Evolutionary conservation across 1,140 invertebrate species (phyloP), one percentile per base, ranked within the genome.

Genomic region (Periplaneta americana): DNA sequence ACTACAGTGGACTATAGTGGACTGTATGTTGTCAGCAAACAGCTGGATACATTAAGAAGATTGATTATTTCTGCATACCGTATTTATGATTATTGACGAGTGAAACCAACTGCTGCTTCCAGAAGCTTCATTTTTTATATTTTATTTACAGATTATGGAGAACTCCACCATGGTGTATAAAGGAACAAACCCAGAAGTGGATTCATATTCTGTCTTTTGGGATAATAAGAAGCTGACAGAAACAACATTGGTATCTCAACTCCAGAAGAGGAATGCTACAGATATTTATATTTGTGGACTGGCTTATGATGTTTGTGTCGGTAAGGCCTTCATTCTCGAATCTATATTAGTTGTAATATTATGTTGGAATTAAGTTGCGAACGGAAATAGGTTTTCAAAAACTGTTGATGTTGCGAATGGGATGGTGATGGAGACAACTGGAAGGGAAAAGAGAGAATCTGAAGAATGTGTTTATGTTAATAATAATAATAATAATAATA

Each of bases 201-300:
- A 99, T 87, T 98, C 97, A 1, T 99, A 99, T 88, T 99, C 97
- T 0, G 98, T 98, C 22, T 99, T 99, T 90, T 98, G 95, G 95
- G 98, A 99, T 88, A 99, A 99, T 89, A 95, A 96, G 86, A 97
- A 96, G 87, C 87, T 97, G 35, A 95, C 94, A 2, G 93, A 97
- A 85, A 99, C 98, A 8, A 94, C 94, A 31, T 88, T 99, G n/a
- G 92, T 93, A 82, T 91, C 92, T 2, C 94, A 98, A 86, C 89
- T 99, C 48, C 91, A 93, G 74, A 89, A 93, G 85, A 93, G 94
- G 84, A 93, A 93, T 57, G 94, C 96, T 17, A 98, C 97, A 10
- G 97, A 98, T 87, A 95, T 99, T 81, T 99, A 97, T 87, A 94
- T 98, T 18, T 98, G 97, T 88, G 98, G 98, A 0, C 88, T 99